Evolutionary conservation across 1,140 invertebrate species (phyloP), one percentile per base, ranked within the genome.

Genomic region (Penaeus chinensis): DNA sequence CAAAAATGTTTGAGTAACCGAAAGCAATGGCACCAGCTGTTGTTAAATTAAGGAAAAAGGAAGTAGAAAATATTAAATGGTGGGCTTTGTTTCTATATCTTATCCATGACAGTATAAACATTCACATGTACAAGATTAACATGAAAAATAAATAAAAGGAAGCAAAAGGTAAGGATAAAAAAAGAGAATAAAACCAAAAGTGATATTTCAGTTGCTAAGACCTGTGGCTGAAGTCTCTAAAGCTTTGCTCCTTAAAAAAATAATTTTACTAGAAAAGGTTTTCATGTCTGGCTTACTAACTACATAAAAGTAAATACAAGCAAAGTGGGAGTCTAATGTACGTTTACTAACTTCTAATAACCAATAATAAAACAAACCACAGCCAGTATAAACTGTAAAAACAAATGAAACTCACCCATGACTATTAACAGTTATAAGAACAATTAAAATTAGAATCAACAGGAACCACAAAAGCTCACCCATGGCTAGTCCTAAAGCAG

Each of bases 1-100:
- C 97, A 93, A 98, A 99, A 78, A 99, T 97, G 92, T 99, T 99
- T 22, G 98, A 98, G 92, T 99, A 99, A 27, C 97, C 97, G 91
- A 96, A 96, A 2, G 96, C 95, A 82, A 98, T 93, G 22, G 96
- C 96, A 3, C 95, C 96, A 24, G 96, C 90, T 90, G 85, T 47
- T 61, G 74, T 11, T 5, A 13, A 54, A 42, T 42, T 18, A 78
- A 24, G 24, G 66, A 18, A 20, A 82, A 81, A 86, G 54, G 7
- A 71, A 24, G 32, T 2, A 20, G 8, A 71, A n/a, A 10, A 32
- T 71, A 22, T 71, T 71, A 32, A 16, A 19, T n/a, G 7, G 16
- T 1, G 0, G 66, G 0, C 66, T 71, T 22, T 32, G 32, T n/a
- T 11, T 71, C 32, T 11, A 2, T 32, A 19, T 71, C 66, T 16